A percentile compares a stretch with the other conserved stretches of the same genome.
These are phyloP conservation scores for Hyles vespertilio DNA, from an alignment of 1,140 invertebrate species.

Conservation along the genomic window DNA sequence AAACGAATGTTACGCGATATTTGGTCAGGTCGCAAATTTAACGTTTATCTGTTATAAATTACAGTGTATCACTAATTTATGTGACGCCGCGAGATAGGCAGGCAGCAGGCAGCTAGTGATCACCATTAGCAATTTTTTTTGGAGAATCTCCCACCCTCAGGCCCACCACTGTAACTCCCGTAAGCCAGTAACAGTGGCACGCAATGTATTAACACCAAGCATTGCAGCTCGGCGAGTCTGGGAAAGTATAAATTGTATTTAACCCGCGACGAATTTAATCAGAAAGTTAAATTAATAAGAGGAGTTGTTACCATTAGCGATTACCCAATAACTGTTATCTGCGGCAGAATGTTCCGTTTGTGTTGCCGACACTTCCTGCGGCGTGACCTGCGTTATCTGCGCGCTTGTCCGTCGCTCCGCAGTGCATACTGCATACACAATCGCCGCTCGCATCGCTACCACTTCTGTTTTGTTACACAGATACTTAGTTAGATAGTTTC, in stretches of 20 bases:
- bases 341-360: constrained; percentile 42
- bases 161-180: too few relatives aligned
- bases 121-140: constrained; percentile 23
- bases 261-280: too few relatives aligned
- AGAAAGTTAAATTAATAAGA: too few relatives aligned
- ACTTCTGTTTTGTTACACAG: too few relatives aligned
- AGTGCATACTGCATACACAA: constrained; percentile 6
- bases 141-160: too few relatives aligned
- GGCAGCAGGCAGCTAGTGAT: constrained; percentile 27
- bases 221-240: too few relatives aligned
- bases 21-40: not conserved
- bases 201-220: too few relatives aligned
- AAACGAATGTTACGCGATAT: not conserved
- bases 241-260: too few relatives aligned
- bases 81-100: constrained; percentile 36
- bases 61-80: constrained; percentile 32
- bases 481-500: too few relatives aligned
- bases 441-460: not conserved
- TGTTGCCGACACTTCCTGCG: constrained; percentile 52
- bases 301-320: constrained; percentile 14
- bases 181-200: too few relatives aligned
- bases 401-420: constrained; percentile 1
- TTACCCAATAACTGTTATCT: constrained; percentile 57
- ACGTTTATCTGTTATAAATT: constrained; percentile 3
- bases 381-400: constrained; percentile 51